Evolutionary conservation across 2,888 invertebrate species (phyloP), one percentile per base, ranked within the genome.

Genomic region (Anagyrus pseudococci): DNA sequence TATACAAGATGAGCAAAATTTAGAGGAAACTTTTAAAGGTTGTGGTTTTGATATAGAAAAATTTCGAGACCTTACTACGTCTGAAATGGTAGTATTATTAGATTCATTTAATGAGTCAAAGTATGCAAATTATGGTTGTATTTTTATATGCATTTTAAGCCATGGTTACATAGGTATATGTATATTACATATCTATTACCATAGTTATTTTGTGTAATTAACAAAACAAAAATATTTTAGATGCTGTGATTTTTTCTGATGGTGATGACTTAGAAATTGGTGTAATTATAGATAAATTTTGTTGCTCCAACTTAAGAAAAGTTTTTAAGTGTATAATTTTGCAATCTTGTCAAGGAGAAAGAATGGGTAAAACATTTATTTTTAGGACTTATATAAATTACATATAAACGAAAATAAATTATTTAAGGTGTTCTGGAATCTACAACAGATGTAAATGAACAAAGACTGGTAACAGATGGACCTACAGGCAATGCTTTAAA

Each of bases 321-420:
- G 41, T 49, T 17, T 64, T 67, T n/a, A 67, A 67, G 26, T 58
- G 61, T 23, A 7, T 67, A 13, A 64, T 67, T 15, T 48, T 67
- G 19, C 64, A 67, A 26, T 54, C 61, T 1, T 67, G 64, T 37
- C 63, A 67, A 62, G 61, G 58, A 7, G 26, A 41, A 49, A 10
- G 56, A 37, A 23, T 52, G 40, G 67, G 64, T 64, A 63, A 53
- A 22, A 40, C 15, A 49, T 20, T 1, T 8, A 33, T n/a, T 53
- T 23, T 41, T 22, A 3, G 0, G 17, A 48, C 25, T 8, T n/a
- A n/a, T 13, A 37, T 2, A 37, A 37, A 29, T 37, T 37, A 37
- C 33, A 37, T 37, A 2, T 13, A 4, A 8, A 4, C 15, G 2
- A 37, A 37, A 8, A 58, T 17, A 29, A 44, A 41, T n/a, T 49